Evolutionary conservation across 2,113 vertebrate genomes (phyloP).

Genomic region (Saccopteryx bilineata): DNA sequence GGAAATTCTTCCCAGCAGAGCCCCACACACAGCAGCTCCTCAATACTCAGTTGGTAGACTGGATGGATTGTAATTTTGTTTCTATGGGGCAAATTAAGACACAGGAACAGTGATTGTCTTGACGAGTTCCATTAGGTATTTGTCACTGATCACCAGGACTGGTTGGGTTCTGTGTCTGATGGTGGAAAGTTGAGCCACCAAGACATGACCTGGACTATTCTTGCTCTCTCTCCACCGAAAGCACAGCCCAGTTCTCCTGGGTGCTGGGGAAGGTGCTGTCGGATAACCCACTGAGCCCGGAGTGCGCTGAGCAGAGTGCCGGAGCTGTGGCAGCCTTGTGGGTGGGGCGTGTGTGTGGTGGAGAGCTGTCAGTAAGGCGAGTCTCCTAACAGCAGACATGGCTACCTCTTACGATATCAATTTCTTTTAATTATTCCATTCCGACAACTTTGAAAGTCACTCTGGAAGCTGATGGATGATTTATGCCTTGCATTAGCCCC

Average conservation of each 20-base stretch:
- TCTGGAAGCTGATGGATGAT: not conserved
- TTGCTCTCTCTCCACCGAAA: constrained; percentile 76
- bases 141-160: fast-evolving
- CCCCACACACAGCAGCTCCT: fast-evolving
- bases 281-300: constrained; percentile 80
- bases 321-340: constrained; percentile 86
- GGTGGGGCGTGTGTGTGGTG: constrained; percentile 83
- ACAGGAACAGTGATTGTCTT: fast-evolving
- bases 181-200: not conserved
- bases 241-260: constrained; percentile 83
- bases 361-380: constrained; percentile 87
- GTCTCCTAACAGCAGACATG: not conserved
- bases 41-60: fast-evolving
- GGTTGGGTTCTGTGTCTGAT: not conserved
- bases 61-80: not conserved
- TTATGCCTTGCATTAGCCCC: not conserved
- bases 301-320: constrained; percentile 83
- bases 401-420: not conserved
- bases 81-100: no score
- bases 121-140: fast-evolving
- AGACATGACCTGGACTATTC: no score
- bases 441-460: constrained; percentile 14
- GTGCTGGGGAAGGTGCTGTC: constrained; percentile 85
- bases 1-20: not conserved
- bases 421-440: constrained; percentile 60